Conservation (phyloP, 2,888 invertebrate genomes). For the Enchytraeus crypticus region DNA sequence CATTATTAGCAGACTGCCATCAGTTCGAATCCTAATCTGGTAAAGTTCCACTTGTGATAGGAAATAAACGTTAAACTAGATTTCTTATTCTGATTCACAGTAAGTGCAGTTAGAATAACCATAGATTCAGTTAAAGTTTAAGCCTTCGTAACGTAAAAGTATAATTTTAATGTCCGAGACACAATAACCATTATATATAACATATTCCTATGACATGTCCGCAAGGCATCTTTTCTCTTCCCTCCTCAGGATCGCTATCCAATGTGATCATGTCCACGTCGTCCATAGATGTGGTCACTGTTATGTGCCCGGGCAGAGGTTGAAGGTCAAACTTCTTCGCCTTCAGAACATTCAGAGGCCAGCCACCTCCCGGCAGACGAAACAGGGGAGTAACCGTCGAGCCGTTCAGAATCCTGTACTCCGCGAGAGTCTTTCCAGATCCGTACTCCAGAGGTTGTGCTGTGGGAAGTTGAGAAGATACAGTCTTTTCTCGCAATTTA, state of each 20-base stretch:
- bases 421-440: neutral
- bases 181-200: no score
- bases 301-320: conserved; percentile 2
- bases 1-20: no score
- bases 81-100: no score
- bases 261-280: conserved; percentile 2
- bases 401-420: neutral
- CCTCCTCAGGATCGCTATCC: neutral
- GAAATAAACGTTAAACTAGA: no score
- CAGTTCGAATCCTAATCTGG: no score
- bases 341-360: neutral
- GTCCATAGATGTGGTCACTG: neutral
- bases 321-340: neutral
- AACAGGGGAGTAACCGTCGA: neutral
- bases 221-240: conserved; percentile 7
- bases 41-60: no score
- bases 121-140: no score
- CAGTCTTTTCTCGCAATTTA: no score
- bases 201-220: conserved; percentile 5
- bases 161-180: no score
- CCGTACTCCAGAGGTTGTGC: neutral
- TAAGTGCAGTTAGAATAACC: no score
- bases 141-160: no score
- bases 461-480: neutral
- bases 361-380: neutral